phyloP scores from a whole-genome alignment of 1,140 invertebrate species.

The Grapholita molesta region DNA sequence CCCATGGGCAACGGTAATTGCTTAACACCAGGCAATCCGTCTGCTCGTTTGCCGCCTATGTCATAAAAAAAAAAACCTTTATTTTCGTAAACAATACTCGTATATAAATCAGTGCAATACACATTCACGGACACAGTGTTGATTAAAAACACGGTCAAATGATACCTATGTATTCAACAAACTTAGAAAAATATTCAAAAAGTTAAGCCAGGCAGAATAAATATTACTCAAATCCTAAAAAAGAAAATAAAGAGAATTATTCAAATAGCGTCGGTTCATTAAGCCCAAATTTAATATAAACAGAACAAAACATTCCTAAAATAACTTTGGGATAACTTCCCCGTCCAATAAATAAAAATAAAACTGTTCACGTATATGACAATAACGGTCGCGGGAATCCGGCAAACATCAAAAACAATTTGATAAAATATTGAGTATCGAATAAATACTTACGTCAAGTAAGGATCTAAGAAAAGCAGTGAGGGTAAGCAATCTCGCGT shows the following conservation, averaged over 20 bases:
- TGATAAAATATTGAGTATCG: slow-evolving; percentile 1
- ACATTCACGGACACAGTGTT: too few species aligned
- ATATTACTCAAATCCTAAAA: not conserved
- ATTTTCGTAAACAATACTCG: too few species aligned
- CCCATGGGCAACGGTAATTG: too few species aligned
- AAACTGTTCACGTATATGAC: not conserved
- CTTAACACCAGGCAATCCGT: too few species aligned
- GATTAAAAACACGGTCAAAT: too few species aligned
- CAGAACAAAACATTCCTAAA: slow-evolving; percentile 11
- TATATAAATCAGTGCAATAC: too few species aligned
- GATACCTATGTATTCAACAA: not conserved
- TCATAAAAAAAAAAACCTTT: too few species aligned
- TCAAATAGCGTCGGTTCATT: slow-evolving; percentile 6
- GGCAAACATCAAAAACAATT: slow-evolving; percentile 5
- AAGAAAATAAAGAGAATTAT: slow-evolving; percentile 5
- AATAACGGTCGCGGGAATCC: not conserved
- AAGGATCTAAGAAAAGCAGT: too few species aligned
- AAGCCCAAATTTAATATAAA: slow-evolving; percentile 15
- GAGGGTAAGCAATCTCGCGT: not conserved
- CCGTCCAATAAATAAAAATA: not conserved
- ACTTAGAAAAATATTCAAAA: too few species aligned
- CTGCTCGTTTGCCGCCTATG: too few species aligned
- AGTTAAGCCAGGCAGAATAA: not conserved
- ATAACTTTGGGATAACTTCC: not conserved
- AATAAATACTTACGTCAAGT: slow-evolving; percentile 12